A percentile compares a stretch with the other conserved stretches of the same genome.
Conservation (phyloP, 2,113 vertebrate genomes). For the Lamprologus tigripictilis region DNA sequence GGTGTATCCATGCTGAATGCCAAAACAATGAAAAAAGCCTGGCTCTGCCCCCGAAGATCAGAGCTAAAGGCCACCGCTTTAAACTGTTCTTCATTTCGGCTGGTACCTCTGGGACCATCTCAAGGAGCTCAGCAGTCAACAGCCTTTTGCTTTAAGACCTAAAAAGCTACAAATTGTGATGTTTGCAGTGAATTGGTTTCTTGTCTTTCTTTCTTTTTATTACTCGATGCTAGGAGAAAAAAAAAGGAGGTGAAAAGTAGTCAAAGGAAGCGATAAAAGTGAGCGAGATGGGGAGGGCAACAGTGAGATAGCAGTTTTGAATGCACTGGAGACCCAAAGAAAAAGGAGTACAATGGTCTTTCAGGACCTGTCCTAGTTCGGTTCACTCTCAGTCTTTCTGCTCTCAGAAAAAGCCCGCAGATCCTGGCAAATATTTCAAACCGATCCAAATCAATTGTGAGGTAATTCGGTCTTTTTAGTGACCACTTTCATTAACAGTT, state of each 20-base stretch:
- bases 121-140: not conserved
- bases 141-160: not conserved
- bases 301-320: constrained; percentile 61
- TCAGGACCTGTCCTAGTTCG: constrained; percentile 65
- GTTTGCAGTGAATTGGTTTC: not conserved
- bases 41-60: not conserved
- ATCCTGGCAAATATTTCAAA: constrained; percentile 17
- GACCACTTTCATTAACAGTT: not conserved
- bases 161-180: not conserved
- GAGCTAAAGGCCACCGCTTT: not conserved
- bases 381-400: constrained; percentile 9
- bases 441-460: constrained; percentile 16
- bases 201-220: not conserved
- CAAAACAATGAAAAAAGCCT: not conserved
- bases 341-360: constrained; percentile 62
- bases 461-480: not conserved
- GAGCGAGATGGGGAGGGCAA: constrained; percentile 15
- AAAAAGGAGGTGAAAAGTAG: not conserved
- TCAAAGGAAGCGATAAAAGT: not conserved
- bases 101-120: not conserved
- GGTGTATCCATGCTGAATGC: not conserved
- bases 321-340: constrained; percentile 44
- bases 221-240: not conserved
- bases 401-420: constrained; percentile 17
- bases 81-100: not conserved